A percentile compares a stretch with the other conserved stretches of the same genome.
These are phyloP conservation scores for Pollenia angustigena DNA, from an alignment of 2,888 invertebrate genomes.

Conservation along the genomic window DNA sequence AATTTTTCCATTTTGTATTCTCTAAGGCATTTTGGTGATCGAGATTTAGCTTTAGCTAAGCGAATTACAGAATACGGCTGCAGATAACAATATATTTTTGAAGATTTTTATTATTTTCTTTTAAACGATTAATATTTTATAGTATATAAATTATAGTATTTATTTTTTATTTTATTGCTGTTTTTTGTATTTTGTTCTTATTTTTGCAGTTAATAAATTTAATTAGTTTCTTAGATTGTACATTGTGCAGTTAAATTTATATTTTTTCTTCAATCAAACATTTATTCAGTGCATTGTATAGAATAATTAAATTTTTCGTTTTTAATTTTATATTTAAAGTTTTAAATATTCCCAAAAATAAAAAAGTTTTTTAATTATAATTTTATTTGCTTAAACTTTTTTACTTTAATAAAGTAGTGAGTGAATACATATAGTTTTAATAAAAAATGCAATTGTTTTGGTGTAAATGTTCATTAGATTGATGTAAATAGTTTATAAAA, in stretches of 20 bases:
- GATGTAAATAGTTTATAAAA: constrained; percentile 13
- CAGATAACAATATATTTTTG: constrained; percentile 22
- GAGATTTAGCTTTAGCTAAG: no score
- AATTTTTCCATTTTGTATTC: no score
- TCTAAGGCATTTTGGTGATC: no score
- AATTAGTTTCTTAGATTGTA: constrained; percentile 50
- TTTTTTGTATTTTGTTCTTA: not conserved
- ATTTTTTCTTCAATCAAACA: constrained; percentile 60
- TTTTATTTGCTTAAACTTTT: not conserved
- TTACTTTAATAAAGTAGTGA: not conserved
- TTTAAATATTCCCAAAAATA: not conserved
- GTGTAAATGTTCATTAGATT: constrained; percentile 14
- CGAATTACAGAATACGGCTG: no score
- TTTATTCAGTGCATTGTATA: constrained; percentile 64
- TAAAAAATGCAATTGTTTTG: constrained; percentile 2
- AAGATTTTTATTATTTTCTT: not conserved
- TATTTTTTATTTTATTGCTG: not conserved
- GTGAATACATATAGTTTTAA: not conserved
- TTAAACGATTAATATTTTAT: not conserved
- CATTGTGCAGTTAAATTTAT: constrained; percentile 58
- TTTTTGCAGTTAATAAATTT: constrained; percentile 11
- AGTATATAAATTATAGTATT: not conserved
- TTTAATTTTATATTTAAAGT: constrained; percentile 8
- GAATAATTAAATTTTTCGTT: constrained; percentile 44
- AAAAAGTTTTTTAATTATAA: not conserved